A percentile compares a stretch with the other conserved stretches of the same genome.
Evolutionary conservation across 2,797 vertebrate species (phyloP).

Genomic region (Australoheros facetus): DNA sequence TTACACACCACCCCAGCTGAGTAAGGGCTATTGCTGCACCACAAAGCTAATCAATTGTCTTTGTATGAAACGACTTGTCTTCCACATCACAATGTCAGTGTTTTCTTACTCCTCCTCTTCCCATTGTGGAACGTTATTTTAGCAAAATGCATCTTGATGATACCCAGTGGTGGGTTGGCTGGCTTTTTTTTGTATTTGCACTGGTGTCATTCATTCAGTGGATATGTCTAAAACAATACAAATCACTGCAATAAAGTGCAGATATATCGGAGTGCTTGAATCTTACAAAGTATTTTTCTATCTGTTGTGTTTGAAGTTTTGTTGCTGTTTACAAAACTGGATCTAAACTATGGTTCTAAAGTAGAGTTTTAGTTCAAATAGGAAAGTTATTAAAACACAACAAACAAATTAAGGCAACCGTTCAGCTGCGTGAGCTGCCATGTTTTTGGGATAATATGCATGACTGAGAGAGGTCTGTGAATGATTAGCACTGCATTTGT

Average conservation of each 20-base stretch:
- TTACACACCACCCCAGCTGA: conserved; percentile 72
- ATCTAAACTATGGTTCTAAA: not conserved
- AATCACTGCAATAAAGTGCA: not conserved
- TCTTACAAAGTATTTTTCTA: no score
- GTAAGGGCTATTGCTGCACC: conserved; percentile 75
- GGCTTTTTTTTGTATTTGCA: not conserved
- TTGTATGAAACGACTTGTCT: conserved; percentile 63
- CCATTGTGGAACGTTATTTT: conserved; percentile 31
- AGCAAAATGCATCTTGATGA: conserved; percentile 30
- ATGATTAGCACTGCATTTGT: conserved; percentile 71
- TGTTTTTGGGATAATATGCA: conserved; percentile 37
- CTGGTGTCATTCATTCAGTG: conserved; percentile 5
- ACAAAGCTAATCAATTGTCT: conserved; percentile 80
- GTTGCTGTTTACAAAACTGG: not conserved
- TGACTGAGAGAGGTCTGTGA: conserved; percentile 67
- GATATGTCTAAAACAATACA: not conserved
- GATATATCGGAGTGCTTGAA: not conserved
- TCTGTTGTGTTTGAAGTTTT: not conserved
- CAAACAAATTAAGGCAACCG: not conserved
- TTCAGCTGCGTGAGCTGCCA: conserved; percentile 12
- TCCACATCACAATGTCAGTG: conserved; percentile 68
- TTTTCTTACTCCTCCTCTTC: conserved; percentile 47
- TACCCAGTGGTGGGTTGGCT: not conserved
- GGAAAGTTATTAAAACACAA: not conserved
- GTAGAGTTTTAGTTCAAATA: not conserved